These are phyloP conservation scores for Cyprinodon tularosa DNA, from an alignment of 2,113 vertebrate species.

Conservation along the genomic window DNA sequence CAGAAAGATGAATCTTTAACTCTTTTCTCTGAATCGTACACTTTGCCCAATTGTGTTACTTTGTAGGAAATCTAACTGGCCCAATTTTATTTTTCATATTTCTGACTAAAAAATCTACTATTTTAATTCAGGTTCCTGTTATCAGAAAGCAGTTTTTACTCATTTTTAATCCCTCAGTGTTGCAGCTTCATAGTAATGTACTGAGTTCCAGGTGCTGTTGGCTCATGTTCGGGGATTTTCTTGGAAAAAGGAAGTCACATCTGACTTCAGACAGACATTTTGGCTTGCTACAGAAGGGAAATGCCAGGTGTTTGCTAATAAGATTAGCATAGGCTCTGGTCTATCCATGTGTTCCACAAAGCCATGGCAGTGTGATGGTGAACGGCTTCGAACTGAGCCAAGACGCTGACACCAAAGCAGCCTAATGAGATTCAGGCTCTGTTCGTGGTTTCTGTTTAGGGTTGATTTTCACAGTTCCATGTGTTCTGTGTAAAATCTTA, in stretches of 20 bases:
- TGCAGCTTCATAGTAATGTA: background rate
- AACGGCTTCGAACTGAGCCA: background rate
- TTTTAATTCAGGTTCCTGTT: background rate
- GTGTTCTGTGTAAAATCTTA: background rate
- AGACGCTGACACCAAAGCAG: conserved; percentile 11
- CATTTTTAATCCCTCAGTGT: background rate
- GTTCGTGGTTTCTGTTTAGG: background rate
- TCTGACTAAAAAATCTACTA: background rate
- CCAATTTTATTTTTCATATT: background rate
- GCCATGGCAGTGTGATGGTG: background rate
- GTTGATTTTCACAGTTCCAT: background rate
- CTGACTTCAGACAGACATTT: conserved; percentile 3
- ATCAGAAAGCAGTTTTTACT: background rate
- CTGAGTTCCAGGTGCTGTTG: background rate
- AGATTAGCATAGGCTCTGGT: conserved; percentile 6
- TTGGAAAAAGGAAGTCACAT: conserved; percentile 6
- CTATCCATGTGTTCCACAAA: conserved; percentile 1
- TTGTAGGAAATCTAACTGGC: background rate
- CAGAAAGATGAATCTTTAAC: too few relatives aligned
- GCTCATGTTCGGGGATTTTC: background rate
- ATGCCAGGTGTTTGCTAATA: conserved; percentile 10
- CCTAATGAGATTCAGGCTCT: background rate
- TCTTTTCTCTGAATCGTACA: too few relatives aligned
- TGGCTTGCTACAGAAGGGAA: conserved; percentile 3
- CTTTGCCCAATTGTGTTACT: too few relatives aligned